phyloP scores from a whole-genome alignment of 2,113 vertebrate species.

The Solea solea region DNA sequence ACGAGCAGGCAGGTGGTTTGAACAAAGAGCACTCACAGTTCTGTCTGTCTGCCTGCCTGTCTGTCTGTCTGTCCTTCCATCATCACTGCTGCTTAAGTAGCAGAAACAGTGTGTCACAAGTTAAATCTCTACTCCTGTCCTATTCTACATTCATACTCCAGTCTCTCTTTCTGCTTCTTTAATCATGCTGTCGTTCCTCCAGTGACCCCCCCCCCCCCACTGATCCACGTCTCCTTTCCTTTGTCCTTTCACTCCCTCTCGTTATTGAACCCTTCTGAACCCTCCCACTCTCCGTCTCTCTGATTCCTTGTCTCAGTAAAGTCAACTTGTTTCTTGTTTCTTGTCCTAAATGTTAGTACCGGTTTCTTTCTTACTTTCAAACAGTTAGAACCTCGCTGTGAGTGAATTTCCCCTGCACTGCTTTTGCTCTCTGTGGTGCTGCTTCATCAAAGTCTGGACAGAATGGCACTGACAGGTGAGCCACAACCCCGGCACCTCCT shows the following conservation, averaged over 20 bases:
- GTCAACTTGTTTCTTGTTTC: conserved; percentile 62
- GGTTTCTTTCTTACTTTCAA: conserved; percentile 26
- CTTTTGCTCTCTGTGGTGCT: conserved; percentile 27
- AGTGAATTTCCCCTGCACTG: not conserved
- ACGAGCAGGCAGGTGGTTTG: conserved; percentile 19
- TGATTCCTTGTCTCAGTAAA: conserved; percentile 53
- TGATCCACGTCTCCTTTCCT: conserved; percentile 12
- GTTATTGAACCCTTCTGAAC: conserved; percentile 19
- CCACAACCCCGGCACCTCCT: conserved; percentile 8
- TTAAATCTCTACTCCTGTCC: conserved; percentile 58
- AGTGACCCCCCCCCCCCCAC: conserved; percentile 22
- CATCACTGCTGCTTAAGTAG: conserved; percentile 9
- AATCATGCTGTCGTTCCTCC: not conserved
- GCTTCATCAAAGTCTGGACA: conserved; percentile 6
- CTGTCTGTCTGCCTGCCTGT: no score
- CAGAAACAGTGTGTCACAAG: conserved; percentile 47
- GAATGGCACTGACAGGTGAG: not conserved
- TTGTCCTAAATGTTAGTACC: conserved; percentile 43
- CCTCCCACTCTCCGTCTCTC: conserved; percentile 15
- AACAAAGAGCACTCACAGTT: conserved; percentile 9
- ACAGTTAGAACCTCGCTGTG: conserved; percentile 49
- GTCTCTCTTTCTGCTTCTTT: conserved; percentile 39
- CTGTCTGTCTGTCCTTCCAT: not conserved
- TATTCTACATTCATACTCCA: conserved; percentile 67
- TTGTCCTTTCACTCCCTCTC: conserved; percentile 46